Evolutionary conservation across 2,797 vertebrate genomes (phyloP).

Genomic region (Neostethus bicornis): DNA sequence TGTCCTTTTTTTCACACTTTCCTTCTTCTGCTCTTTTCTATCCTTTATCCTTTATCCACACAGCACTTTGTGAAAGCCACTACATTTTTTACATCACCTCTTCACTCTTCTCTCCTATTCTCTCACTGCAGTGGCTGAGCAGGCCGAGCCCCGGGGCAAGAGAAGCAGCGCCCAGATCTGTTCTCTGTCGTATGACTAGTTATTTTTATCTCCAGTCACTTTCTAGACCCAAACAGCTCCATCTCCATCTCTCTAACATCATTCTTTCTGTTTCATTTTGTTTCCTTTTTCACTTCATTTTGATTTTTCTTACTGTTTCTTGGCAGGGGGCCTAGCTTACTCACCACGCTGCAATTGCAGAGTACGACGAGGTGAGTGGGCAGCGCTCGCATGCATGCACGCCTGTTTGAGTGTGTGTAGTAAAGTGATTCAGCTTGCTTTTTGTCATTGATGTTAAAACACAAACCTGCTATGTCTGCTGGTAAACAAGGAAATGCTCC

Average conservation of each 20-base stretch:
- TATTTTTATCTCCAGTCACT: slow-evolving; percentile 91
- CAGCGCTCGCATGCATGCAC: slow-evolving; percentile 38
- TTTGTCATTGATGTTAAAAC: slow-evolving; percentile 64
- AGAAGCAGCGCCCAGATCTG: slow-evolving; percentile 81
- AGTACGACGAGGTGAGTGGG: slow-evolving; percentile 61
- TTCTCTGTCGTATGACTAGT: slow-evolving; percentile 85
- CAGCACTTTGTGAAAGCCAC: slow-evolving; percentile 35
- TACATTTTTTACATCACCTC: slow-evolving; percentile 32
- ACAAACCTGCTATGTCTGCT: slow-evolving; percentile 46
- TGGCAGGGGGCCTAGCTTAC: slow-evolving; percentile 54
- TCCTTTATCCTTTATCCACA: slow-evolving; percentile 13
- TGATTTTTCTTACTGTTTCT: slow-evolving; percentile 37
- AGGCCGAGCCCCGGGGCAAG: slow-evolving; percentile 77
- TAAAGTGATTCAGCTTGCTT: slow-evolving; percentile 57
- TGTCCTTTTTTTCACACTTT: slow-evolving; percentile 34
- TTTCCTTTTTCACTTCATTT: slow-evolving; percentile 38
- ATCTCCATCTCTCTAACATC: slow-evolving; percentile 45
- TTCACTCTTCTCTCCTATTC: slow-evolving; percentile 19
- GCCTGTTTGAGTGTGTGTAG: slow-evolving; percentile 17
- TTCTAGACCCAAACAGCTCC: slow-evolving; percentile 80
- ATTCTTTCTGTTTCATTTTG: slow-evolving; percentile 34
- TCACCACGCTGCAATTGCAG: slow-evolving; percentile 57
- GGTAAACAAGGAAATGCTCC: slow-evolving; percentile 41
- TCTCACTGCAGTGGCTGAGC: slow-evolving; percentile 51
- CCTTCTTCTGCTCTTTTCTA: slow-evolving; percentile 6